Conservation (phyloP, 1,140 invertebrate species). For the Copidosoma floridanum region DNA sequence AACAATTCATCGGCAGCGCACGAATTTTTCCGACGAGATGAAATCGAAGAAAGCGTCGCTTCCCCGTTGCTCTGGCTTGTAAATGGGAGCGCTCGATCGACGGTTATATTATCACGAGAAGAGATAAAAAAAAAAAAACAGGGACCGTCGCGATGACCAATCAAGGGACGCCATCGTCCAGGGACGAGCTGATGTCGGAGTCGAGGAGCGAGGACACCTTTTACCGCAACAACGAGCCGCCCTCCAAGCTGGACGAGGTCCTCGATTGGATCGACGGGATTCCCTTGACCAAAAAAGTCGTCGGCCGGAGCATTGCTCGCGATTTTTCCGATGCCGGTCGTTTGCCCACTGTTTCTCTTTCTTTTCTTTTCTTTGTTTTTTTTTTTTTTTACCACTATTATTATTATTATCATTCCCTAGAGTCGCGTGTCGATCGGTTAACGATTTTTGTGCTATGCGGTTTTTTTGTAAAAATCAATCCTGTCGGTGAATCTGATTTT, state of each 20-base stretch:
- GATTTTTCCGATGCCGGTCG: constrained; percentile 71
- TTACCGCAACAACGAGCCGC: background rate
- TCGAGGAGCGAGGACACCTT: background rate
- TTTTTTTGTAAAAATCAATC: no score
- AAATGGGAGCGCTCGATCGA: background rate
- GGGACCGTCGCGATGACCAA: background rate
- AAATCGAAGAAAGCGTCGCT: background rate
- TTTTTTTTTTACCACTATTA: background rate
- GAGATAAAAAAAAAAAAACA: background rate
- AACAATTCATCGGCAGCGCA: background rate
- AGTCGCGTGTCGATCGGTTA: background rate
- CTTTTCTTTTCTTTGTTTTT: background rate
- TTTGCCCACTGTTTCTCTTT: background rate
- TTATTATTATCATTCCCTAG: background rate
- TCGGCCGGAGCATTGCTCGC: constrained; percentile 62
- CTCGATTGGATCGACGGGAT: constrained; percentile 63
- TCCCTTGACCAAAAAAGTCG: constrained; percentile 58
- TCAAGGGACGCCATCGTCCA: background rate
- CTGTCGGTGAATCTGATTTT: no score
- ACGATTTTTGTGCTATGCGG: background rate
- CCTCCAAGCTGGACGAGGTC: constrained; percentile 45
- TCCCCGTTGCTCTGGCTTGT: background rate
- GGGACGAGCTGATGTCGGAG: background rate
- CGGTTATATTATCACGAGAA: background rate
- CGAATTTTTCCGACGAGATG: background rate